Conservation (phyloP, 2,113 vertebrate genomes). For the Chaenogobius annularis region DNA sequence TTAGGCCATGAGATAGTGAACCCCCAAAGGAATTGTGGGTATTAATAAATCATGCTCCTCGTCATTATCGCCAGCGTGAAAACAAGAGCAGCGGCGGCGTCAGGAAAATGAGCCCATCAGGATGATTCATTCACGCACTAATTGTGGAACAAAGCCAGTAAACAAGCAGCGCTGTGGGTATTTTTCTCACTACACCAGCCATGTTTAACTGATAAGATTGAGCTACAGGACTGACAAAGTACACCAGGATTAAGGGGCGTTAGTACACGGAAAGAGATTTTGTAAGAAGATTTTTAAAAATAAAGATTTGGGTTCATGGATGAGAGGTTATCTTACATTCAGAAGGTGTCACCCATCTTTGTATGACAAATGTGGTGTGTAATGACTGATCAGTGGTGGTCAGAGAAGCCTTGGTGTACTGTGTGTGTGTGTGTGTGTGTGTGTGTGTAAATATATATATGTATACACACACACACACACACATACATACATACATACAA, state of each 20-base stretch:
- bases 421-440: no score
- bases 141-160: slow-evolving; percentile 43
- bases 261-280: neutral
- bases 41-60: slow-evolving; percentile 63
- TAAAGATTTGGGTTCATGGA: neutral
- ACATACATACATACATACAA: no score
- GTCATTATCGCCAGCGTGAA: slow-evolving; percentile 49
- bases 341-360: no score
- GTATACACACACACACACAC: no score
- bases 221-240: slow-evolving; percentile 3
- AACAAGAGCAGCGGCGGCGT: slow-evolving; percentile 52
- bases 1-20: slow-evolving; percentile 45
- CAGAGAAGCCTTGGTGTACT: no score
- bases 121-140: slow-evolving; percentile 44
- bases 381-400: no score
- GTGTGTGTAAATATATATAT: no score
- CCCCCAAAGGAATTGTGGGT: slow-evolving; percentile 51
- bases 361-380: no score
- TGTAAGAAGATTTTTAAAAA: neutral
- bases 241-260: neutral
- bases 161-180: slow-evolving; percentile 11
- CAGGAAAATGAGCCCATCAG: slow-evolving; percentile 45
- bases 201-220: slow-evolving; percentile 2
- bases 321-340: no score
- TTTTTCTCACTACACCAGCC: slow-evolving; percentile 25